Evolutionary conservation across 2,888 invertebrate species (phyloP).

Genomic region (Lycocerus yunnanus): DNA sequence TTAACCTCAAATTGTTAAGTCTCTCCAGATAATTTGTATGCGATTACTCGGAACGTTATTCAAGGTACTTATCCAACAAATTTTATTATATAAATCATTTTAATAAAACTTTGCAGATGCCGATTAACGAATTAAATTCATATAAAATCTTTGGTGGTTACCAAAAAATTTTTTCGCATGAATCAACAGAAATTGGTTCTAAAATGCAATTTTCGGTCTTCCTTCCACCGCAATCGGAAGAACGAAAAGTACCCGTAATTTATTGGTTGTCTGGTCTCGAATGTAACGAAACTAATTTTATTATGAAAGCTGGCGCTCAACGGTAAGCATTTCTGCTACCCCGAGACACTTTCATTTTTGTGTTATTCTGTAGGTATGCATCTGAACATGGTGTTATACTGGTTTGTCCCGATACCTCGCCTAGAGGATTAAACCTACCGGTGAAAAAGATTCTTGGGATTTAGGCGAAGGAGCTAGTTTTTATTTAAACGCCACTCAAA

Average conservation of each 20-base stretch:
- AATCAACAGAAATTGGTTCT: constrained; percentile 79
- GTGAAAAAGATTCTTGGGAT: constrained; percentile 91
- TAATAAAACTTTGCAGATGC: not conserved
- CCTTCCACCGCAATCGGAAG: constrained; percentile 78
- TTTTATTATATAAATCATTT: not conserved
- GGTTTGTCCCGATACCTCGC: constrained; percentile 96
- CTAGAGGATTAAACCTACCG: constrained; percentile 87
- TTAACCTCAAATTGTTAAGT: not conserved
- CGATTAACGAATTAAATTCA: constrained; percentile 63
- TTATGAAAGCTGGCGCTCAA: constrained; percentile 95
- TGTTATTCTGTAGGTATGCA: constrained; percentile 70
- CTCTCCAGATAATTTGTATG: not conserved
- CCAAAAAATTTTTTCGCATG: constrained; percentile 84
- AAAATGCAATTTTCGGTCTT: constrained; percentile 93
- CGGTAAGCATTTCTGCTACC: constrained; percentile 51
- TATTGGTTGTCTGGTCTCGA: constrained; percentile 92
- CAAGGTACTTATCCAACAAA: not conserved
- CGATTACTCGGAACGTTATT: not conserved
- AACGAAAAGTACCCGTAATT: constrained; percentile 74
- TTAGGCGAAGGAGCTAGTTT: constrained; percentile 96
- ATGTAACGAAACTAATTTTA: constrained; percentile 95
- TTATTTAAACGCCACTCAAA: constrained; percentile 88
- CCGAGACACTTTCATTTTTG: not conserved
- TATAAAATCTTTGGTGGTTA: constrained; percentile 80
- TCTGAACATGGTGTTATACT: constrained; percentile 83